These are phyloP conservation scores for Athalia rosae DNA, from an alignment of 2,888 invertebrate genomes.

Conservation along the genomic window DNA sequence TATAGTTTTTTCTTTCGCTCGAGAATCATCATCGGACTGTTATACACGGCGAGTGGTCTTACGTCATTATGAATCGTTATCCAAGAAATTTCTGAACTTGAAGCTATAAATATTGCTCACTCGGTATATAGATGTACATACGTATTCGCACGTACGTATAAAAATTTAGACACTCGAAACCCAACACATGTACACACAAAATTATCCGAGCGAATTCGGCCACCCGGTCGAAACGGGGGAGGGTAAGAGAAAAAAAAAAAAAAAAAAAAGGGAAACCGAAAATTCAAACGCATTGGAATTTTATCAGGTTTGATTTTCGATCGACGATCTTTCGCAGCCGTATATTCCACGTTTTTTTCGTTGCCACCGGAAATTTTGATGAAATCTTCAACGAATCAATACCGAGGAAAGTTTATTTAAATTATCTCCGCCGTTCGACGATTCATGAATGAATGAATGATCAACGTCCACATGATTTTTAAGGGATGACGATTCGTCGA, in stretches of 20 bases:
- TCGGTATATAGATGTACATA: not conserved
- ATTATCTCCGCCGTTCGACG: no score
- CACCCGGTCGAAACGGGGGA: not conserved
- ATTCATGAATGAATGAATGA: no score
- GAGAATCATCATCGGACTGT: not conserved
- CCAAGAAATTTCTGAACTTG: conserved; percentile 45
- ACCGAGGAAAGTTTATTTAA: no score
- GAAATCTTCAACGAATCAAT: no score
- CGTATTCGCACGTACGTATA: not conserved
- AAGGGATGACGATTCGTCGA: no score
- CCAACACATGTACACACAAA: not conserved
- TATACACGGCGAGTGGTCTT: conserved; percentile 2
- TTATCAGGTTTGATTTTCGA: not conserved
- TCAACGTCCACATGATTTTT: no score
- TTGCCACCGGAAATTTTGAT: no score
- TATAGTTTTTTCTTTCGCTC: not conserved
- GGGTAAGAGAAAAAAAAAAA: not conserved
- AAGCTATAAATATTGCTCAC: conserved; percentile 39
- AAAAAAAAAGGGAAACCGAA: not conserved
- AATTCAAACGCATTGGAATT: not conserved
- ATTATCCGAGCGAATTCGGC: not conserved
- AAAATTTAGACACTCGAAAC: not conserved
- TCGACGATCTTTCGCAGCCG: no score
- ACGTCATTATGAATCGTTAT: conserved; percentile 43
- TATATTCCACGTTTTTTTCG: no score